These are phyloP conservation scores for Hydractinia echinata DNA, from an alignment of 30 jellyfish, hydroid and myxozoan genomes.

Conservation along the genomic window DNA sequence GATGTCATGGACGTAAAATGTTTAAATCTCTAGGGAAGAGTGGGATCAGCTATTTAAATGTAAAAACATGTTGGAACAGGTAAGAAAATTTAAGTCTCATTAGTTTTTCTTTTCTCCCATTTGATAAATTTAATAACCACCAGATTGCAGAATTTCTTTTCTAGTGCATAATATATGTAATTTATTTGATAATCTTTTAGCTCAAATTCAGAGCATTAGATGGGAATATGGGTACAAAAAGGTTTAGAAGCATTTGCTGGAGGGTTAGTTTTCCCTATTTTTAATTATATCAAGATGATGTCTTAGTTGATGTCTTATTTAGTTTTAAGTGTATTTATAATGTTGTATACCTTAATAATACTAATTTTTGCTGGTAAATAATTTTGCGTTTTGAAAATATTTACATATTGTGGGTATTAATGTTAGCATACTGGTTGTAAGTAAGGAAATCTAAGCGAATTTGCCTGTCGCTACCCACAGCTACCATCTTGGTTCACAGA, in stretches of 20 bases:
- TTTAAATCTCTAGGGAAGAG: slow-evolving; percentile 14
- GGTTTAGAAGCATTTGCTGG: slow-evolving; percentile 82
- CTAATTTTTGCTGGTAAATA: neutral
- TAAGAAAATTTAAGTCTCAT: neutral
- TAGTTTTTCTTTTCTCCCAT: too few relatives aligned
- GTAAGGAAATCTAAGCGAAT: too few relatives aligned
- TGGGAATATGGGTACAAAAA: slow-evolving; percentile 62
- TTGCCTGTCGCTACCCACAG: too few relatives aligned
- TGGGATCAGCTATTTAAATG: slow-evolving; percentile 18
- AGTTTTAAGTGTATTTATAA: neutral
- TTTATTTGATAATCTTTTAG: slow-evolving; percentile 13
- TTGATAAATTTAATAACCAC: neutral
- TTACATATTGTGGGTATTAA: too few relatives aligned
- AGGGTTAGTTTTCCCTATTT: slow-evolving; percentile 44
- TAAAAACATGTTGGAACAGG: neutral
- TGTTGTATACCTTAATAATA: neutral
- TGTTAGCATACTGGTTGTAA: too few relatives aligned
- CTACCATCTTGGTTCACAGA: too few relatives aligned
- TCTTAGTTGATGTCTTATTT: neutral
- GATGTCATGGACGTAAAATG: neutral
- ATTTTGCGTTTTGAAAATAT: neutral
- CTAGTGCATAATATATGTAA: neutral
- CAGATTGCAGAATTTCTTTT: neutral
- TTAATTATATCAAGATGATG: neutral
- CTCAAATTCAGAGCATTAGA: slow-evolving; percentile 52